Base-by-base conservation (phyloP, 2,797 vertebrate genomes). In the Crenuchus spilurus region DNA sequence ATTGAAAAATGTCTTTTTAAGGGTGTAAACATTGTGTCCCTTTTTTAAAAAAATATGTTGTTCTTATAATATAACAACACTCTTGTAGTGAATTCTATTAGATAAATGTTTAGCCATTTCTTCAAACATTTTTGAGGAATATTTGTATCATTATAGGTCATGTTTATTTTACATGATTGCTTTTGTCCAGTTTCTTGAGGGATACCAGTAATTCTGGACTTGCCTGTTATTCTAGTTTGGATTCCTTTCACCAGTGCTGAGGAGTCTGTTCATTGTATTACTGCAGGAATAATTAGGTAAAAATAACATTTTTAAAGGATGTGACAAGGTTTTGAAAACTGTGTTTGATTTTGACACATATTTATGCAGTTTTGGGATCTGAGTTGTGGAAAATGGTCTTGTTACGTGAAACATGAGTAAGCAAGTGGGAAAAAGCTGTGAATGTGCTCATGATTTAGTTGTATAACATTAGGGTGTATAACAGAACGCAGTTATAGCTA, bases 401-500 rank as follows among this genome's bases (percentile, higher is more conserved):
- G 10, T 60, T 37, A 60, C 57, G 39, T 60, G 57, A 60, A 37
- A 60, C 57, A 20, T 37, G 11, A 37, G 57, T 20, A 39, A 39
- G 57, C 18, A 60, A 60, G 14, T 20, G 31, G 57, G 28, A 61
- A 14, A 41, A 41, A 41, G 58, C 58, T 26, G 35, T 46, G 30
- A 70, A 70, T 46, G 54, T 18, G 26, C 2, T 58, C 13, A 9
- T 41, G 20, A 46, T n/a, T n/a, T n/a, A n/a, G n/a, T n/a, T 2
- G 39, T 44, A 22, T 24, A 44, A 57, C 37, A 28, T 14, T 46
- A 58, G 39, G 11, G 39, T 30, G 5, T 58, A 70, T 70, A 35
- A 58, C 41, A 44, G 30, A 41, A 60, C 16, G 30, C 54, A 58
- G 68, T 20, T 51, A n/a, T 55, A 57, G 51, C 20, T 20, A 58